Evolutionary conservation across 2,113 vertebrate genomes (phyloP).

Genomic region (Istiophorus platypterus): DNA sequence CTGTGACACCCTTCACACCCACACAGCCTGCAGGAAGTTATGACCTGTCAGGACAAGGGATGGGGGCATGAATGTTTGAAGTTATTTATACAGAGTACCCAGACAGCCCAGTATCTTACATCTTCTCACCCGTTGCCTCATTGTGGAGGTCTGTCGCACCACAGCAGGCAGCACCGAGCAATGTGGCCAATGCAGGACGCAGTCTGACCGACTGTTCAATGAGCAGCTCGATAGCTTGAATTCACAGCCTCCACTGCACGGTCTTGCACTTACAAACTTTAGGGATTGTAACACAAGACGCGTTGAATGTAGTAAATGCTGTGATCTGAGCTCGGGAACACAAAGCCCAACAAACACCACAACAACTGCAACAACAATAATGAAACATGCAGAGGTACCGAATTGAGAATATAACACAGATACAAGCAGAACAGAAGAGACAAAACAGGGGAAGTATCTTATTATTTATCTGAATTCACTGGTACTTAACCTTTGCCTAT

Average conservation of each 20-base stretch:
- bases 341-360: slow-evolving; percentile 47
- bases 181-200: slow-evolving; percentile 41
- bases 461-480: slow-evolving; percentile 78
- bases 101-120: slow-evolving; percentile 53
- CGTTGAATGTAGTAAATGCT: slow-evolving; percentile 94
- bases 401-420: slow-evolving; percentile 59
- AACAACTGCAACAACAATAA: slow-evolving; percentile 26
- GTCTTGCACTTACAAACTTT: slow-evolving; percentile 86
- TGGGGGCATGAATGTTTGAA: slow-evolving; percentile 69
- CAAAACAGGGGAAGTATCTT: slow-evolving; percentile 66
- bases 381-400: slow-evolving; percentile 54
- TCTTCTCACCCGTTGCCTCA: slow-evolving; percentile 65
- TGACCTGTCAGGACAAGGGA: slow-evolving; percentile 46
- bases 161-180: slow-evolving; percentile 36
- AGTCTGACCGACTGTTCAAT: slow-evolving; percentile 34
- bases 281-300: slow-evolving; percentile 95
- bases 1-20: slow-evolving; percentile 52
- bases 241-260: slow-evolving; percentile 63
- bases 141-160: slow-evolving; percentile 36
- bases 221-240: slow-evolving; percentile 50
- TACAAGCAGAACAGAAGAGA: slow-evolving; percentile 47
- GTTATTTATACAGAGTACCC: slow-evolving; percentile 62
- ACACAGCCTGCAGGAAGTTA: slow-evolving; percentile 41
- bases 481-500: slow-evolving; percentile 78
- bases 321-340: slow-evolving; percentile 76